Evolutionary conservation across 2,888 invertebrate species (phyloP), one percentile per base, ranked within the genome.

Genomic region (Dichetophora obliterata): DNA sequence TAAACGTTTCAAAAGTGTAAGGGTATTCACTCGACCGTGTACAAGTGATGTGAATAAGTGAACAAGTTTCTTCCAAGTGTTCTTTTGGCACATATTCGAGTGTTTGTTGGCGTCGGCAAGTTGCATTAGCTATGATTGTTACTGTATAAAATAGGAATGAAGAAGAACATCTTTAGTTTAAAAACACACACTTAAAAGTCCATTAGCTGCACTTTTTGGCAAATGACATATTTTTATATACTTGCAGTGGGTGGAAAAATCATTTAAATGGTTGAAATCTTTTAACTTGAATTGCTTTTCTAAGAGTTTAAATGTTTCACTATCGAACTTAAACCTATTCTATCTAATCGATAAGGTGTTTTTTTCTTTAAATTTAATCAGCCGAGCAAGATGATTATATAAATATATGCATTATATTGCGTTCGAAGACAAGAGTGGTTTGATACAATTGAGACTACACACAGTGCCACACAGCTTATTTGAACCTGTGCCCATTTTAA

Each of bases 201-300:
- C 74, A 74, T 74, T 74, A 74, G 74, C 54, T 66, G 52, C 65
- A 74, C 24, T 65, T 74, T 54, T 66, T 54, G 74, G 34, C 74
- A 61, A 48, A 4, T 43, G 63, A 34, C 31, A 31, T 34, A 48
- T 37, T 52, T 65, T 34, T n/a, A 19, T 9, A 71, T 5, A 37
- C 50, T 48, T 70, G 22, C 24, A 31, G 22, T 48, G 68, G 50
- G 43, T 3, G 59, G 59, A 11, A 72, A n/a, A 74, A 52, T 74
- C 54, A 75, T 75, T 68, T 57, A 1, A 43, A 37, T 37, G 43
- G 11, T 5, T 24, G 27, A 27, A 31, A 11, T 19, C 6, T 54
- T 59, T 59, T 59, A 5, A 14, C 27, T 24, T 27, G 14, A 59
- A 59, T 27, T 16, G 14, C 27, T 19, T 59, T 24, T 59, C 27